Conservation (phyloP, 2,888 invertebrate genomes). For the Prenolepis imparis region DNA sequence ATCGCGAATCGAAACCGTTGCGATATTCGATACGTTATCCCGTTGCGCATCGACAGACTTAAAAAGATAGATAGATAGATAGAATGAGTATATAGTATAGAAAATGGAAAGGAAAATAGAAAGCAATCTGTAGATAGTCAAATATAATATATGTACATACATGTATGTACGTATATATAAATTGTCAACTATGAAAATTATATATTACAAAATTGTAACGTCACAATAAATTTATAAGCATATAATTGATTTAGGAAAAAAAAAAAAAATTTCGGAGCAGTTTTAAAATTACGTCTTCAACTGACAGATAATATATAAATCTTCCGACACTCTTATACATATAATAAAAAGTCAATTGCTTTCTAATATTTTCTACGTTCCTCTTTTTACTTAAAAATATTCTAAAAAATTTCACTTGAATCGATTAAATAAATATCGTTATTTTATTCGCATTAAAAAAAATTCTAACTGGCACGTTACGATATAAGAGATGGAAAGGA, state of each 20-base stretch:
- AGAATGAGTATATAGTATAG: not conserved
- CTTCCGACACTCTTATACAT: not conserved
- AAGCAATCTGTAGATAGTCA: not conserved
- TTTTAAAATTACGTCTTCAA: not conserved
- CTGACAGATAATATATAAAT: not conserved
- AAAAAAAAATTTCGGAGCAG: not conserved
- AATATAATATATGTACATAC: not conserved
- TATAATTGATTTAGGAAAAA: not conserved
- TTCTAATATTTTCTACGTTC: not conserved
- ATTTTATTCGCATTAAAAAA: not conserved
- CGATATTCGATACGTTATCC: slow-evolving; percentile 40
- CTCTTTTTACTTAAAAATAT: not conserved
- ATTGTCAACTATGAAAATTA: not conserved
- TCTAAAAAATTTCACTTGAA: not conserved
- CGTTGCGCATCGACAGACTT: slow-evolving; percentile 6
- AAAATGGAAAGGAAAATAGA: not conserved
- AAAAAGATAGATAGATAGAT: slow-evolving; percentile 1
- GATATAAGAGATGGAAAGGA: not conserved
- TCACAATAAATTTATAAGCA: not conserved
- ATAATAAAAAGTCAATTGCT: not conserved
- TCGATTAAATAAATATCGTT: not conserved
- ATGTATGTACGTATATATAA: not conserved
- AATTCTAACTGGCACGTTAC: slow-evolving; percentile 21
- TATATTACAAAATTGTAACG: not conserved
- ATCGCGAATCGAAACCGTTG: slow-evolving; percentile 22